Evolutionary conservation across 2,888 invertebrate genomes (phyloP), one percentile per base, ranked within the genome.

Genomic region (Ophion obscuratus): DNA sequence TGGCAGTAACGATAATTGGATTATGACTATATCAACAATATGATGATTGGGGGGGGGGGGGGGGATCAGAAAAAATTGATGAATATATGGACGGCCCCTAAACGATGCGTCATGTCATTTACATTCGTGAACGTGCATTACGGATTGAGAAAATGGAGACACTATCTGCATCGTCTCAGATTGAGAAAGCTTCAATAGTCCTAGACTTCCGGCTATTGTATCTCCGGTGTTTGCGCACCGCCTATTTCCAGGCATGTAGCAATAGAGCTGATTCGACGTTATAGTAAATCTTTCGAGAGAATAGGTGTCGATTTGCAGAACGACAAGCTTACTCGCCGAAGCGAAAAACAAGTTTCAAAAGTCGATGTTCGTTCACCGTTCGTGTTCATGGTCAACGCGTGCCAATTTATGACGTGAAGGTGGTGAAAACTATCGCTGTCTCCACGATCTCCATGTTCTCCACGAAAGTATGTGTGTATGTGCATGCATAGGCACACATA

Each of bases 351-450:
- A 61, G 61, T 66, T 66, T 78, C 74, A 86, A 87, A 84, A 85
- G 78, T 84, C 59, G 68, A 84, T 78, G 75, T 57, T 40, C 61
- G 44, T 57, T 71, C 73, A 64, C 24, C 84, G 75, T 81, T 81
- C 81, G 84, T 84, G 86, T 81, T 78, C 77, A 71, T 61, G 86
- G 82, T 78, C 81, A 87, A 87, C 85, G 79, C 67, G 78, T 83
- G 84, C 87, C 88, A 90, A 89, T 90, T 90, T 89, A 90, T 90
- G 87, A 89, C 85, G 85, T 86, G 87, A 81, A 88, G 83, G 84
- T 80, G 84, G 85, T 83, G 80, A 89, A 88, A 89, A 87, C 10
- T 84, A 83, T 81, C 76, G 71, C 84, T 78, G 68, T 62, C 80
- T 64, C 78, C n/a, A n/a, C n/a, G n/a, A n/a, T n/a, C n/a, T n/a